These are phyloP conservation scores for Myopa tessellatipennis DNA, from an alignment of 2,888 invertebrate genomes.

Conservation along the genomic window DNA sequence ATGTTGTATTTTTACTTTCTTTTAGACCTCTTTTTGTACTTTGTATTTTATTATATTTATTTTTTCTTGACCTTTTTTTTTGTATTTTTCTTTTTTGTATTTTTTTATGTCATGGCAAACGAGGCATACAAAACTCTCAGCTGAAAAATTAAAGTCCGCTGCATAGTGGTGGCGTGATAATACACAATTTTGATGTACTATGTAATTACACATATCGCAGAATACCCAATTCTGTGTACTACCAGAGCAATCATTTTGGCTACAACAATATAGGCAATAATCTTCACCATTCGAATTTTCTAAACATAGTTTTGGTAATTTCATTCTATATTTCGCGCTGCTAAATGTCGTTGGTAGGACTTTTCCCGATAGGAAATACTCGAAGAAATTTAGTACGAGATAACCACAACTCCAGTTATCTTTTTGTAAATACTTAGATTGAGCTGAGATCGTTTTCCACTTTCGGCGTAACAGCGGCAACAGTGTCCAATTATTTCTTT, in stretches of 20 bases:
- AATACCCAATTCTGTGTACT: neutral
- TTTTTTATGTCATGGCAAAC: neutral
- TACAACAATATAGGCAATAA: conserved; percentile 2
- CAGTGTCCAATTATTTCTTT: neutral
- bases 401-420: conserved; percentile 3
- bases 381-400: neutral
- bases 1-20: no score
- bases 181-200: conserved; percentile 1
- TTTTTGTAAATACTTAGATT: neutral
- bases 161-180: conserved; percentile 9
- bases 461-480: neutral
- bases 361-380: neutral
- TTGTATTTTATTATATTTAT: neutral
- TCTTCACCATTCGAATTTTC: conserved; percentile 5
- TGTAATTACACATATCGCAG: neutral
- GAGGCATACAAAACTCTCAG: neutral
- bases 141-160: neutral
- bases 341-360: neutral
- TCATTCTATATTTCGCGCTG: neutral
- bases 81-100: neutral
- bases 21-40: no score
- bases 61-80: neutral
- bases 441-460: neutral
- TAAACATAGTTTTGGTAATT: neutral
- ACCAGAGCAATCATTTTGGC: neutral